Conservation (phyloP, 1,140 invertebrate genomes). For the Apis florea region DNA sequence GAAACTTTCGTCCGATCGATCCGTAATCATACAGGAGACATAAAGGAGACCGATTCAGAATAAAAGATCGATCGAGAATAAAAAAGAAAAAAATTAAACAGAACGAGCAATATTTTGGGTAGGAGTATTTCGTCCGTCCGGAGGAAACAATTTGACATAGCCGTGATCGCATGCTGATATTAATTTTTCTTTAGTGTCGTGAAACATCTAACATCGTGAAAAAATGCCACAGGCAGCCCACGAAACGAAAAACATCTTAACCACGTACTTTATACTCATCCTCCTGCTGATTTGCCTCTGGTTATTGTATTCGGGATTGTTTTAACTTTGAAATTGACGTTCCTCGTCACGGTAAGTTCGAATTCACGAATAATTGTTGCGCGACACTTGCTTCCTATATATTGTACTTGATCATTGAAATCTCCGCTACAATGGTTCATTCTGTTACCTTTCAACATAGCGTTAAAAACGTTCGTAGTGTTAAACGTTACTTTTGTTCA, state of each 20-base stretch:
- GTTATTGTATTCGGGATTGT: slow-evolving; percentile 78
- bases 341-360: slow-evolving; percentile 63
- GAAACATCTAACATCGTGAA: neutral
- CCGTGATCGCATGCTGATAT: neutral
- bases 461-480: neutral
- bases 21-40: neutral
- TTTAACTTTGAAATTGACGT: slow-evolving; percentile 65
- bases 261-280: slow-evolving; percentile 80
- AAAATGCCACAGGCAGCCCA: slow-evolving; percentile 69
- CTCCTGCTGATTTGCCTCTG: slow-evolving; percentile 78
- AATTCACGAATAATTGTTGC: neutral
- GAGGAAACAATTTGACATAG: neutral
- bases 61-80: neutral
- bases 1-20: neutral
- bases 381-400: slow-evolving; percentile 1
- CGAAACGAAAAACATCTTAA: slow-evolving; percentile 79
- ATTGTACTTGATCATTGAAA: slow-evolving; percentile 49
- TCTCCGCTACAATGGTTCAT: slow-evolving; percentile 30
- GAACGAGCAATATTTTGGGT: neutral
- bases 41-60: neutral
- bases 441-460: neutral
- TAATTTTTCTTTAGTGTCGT: slow-evolving; percentile 23
- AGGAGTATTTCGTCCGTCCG: neutral
- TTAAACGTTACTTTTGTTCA: neutral
- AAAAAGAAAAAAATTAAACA: neutral